Base-by-base conservation (phyloP, 2,888 invertebrate species). In the Acronicta leporina region DNA sequence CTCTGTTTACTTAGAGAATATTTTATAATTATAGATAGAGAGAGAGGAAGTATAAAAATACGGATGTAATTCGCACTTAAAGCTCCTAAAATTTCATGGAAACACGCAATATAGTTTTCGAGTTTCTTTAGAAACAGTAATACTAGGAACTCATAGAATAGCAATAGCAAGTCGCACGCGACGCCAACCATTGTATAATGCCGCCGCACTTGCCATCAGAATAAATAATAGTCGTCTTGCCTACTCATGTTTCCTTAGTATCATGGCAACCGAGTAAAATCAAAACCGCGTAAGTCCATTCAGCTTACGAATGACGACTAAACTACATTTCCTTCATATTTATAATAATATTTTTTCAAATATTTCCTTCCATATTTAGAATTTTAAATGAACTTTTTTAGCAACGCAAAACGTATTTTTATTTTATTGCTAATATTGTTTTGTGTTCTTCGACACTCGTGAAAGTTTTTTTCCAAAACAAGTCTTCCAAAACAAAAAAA, bases 21-120 rank as follows among this genome's bases (percentile, higher is more conserved):
- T 68, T 33, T 7, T 9, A 46, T 25, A 30, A 15, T 14, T 1
- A n/a, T 40, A 43, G 35, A 30, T 38, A 33, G 42, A 20, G 14
- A 27, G 5, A 45, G 38, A 11, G 38, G 44, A 52, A 38, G 33
- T 53, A 13, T 20, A 38, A 5, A 14, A 11, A 4, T 2, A 13
- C 33, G n/a, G 5, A 20, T 35, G 4, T 5, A 35, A 33, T 33
- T 54, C 53, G 59, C 59, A 68, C 50, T 35, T 55, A 52, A 67
- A 68, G 54, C 49, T 30, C 27, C 64, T 46, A 42, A 56, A 47
- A 54, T 75, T 73, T 72, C 53, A 68, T 56, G 73, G 57, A 68
- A 57, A 73, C 62, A 69, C 61, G 68, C 57, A 63, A 69, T 72
- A 81, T 4, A 61, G 77, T 80, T 81, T 80, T 81, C 75, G 70